Conservation (phyloP, 2,113 vertebrate species). For the Neodon shergylaensis region DNA sequence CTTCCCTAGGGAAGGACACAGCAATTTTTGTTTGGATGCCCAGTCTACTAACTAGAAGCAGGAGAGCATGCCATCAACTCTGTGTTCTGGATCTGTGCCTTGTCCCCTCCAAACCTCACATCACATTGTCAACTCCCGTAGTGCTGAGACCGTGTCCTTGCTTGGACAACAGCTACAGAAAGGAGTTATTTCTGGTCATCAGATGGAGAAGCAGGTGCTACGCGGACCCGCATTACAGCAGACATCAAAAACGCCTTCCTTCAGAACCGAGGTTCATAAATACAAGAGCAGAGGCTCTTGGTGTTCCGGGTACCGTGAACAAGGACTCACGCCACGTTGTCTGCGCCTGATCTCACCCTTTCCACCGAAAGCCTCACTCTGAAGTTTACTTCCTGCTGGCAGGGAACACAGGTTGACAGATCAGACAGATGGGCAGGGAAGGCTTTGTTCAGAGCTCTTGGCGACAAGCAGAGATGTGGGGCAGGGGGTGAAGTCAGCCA, state of each 20-base stretch:
- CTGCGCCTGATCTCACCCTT: background rate
- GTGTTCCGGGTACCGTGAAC: background rate
- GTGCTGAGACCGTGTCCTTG: background rate
- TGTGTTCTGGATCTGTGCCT: fast-evolving
- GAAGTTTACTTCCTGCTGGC: conserved; percentile 40
- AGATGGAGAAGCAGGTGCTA: conserved; percentile 1
- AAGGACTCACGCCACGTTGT: background rate
- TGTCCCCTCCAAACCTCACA: background rate
- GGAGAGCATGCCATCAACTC: fast-evolving
- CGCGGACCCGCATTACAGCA: background rate
- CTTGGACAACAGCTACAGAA: background rate
- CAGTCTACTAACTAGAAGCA: background rate
- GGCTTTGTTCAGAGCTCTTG: background rate
- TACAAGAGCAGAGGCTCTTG: conserved; percentile 29
- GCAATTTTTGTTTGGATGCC: background rate
- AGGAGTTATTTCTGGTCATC: background rate
- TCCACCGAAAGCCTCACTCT: background rate
- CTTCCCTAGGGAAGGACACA: background rate
- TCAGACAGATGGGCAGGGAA: background rate
- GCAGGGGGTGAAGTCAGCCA: background rate
- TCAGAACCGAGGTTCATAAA: conserved; percentile 35
- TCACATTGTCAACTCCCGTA: background rate
- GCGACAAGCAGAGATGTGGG: background rate
- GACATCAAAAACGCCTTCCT: background rate
- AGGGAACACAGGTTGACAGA: background rate